Base-by-base conservation (phyloP, 1,140 invertebrate species). In the Caerostris darwini region DNA sequence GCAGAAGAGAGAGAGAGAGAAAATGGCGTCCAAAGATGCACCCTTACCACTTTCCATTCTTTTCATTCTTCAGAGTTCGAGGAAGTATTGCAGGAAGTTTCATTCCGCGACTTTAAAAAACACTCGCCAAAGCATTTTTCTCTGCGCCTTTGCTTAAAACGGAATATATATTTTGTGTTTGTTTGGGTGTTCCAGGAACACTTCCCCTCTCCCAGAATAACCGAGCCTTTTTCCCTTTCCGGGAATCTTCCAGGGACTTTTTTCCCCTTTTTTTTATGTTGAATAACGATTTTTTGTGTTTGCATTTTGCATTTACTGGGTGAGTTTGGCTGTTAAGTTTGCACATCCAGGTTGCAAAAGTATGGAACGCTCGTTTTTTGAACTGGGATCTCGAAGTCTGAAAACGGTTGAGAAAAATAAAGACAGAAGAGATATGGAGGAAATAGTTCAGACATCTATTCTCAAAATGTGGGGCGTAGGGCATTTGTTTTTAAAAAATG, bases 31-130 rank as follows among this genome's bases (percentile, higher is more conserved):
- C 59, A 54, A 88, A 88, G 86, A 88, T 88, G 64, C 86, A 88
- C 86, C 64, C 64, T 88, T 88, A 88, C 86, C 86, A 88, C 86
- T 88, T 88, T 88, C 86, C 86, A 88, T 88, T 88, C 86, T 88
- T 88, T 50, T 88, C 50, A n/a, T n/a, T n/a, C n/a, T n/a, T 17
- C 59, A 57, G 64, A 85, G 57, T 58, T 34, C 59, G 17, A 58
- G 58, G 59, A 88, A 88, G 86, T 64, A 88, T 88, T 88, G 86
- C 50, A 88, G 86, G 56, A 64, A 88, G 53, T 88, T 88, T 88
- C 86, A 88, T 88, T 88, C 86, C 56, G n/a, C 34, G 86, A 88
- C 86, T 64, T 88, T 88, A 88, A 88, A 88, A 88, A 88, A 88
- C 86, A 88, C 86, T 88, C 86, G 88, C 56, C 19, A 17, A 17